A percentile compares a stretch with the other conserved stretches of the same genome.
Evolutionary conservation across 1,140 invertebrate species (phyloP).

Genomic region (Sycophila sp.): DNA sequence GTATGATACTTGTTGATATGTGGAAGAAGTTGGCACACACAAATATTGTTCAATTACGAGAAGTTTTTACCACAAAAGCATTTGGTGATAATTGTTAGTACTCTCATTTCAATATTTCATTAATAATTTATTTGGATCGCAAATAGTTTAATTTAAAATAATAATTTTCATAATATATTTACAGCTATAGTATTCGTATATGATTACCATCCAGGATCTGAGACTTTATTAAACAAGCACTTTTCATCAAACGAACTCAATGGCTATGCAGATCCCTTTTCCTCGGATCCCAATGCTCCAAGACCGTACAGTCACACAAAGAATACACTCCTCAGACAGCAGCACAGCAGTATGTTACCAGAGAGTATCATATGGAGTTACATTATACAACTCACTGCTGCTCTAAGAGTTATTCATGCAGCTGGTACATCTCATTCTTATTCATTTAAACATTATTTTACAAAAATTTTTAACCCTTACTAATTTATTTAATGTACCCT

Average conservation of each 20-base stretch:
- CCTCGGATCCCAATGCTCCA: slow-evolving; percentile 83
- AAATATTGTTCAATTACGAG: slow-evolving; percentile 90
- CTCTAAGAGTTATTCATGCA: slow-evolving; percentile 89
- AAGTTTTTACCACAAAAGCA: slow-evolving; percentile 94
- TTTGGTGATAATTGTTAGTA: slow-evolving; percentile 94
- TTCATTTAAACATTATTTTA: slow-evolving; percentile 11
- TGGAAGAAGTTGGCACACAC: slow-evolving; percentile 95
- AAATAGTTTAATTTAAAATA: background rate
- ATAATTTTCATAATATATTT: slow-evolving; percentile 53
- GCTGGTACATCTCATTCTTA: slow-evolving; percentile 66
- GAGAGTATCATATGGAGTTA: slow-evolving; percentile 95
- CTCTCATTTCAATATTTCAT: background rate
- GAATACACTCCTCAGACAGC: slow-evolving; percentile 77
- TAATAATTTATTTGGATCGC: background rate
- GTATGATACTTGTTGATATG: slow-evolving; percentile 85
- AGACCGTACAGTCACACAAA: slow-evolving; percentile 86
- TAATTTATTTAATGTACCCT: too few relatives aligned
- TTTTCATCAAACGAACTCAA: slow-evolving; percentile 77
- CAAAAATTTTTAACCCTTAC: background rate
- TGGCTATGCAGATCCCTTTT: slow-evolving; percentile 84
- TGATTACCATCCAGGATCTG: slow-evolving; percentile 92
- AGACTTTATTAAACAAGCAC: slow-evolving; percentile 88
- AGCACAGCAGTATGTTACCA: slow-evolving; percentile 80
- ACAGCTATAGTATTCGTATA: slow-evolving; percentile 95
- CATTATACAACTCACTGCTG: slow-evolving; percentile 95